These are phyloP conservation scores for Tholera decimalis DNA, from an alignment of 2,888 invertebrate species.

Conservation along the genomic window DNA sequence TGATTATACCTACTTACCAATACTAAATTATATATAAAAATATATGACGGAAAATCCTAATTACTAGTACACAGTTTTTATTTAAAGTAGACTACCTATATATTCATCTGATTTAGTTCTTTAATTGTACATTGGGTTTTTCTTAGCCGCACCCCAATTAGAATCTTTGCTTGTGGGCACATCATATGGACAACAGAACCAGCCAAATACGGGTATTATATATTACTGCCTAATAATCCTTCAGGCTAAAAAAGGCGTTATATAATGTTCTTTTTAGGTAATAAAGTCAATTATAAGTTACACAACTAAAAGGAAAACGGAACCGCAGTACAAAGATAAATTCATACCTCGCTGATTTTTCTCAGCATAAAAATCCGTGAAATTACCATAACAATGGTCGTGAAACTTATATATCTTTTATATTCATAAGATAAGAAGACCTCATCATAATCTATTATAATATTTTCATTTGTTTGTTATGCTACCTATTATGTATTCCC, in stretches of 20 bases:
- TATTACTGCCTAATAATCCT: background rate
- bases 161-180: no score
- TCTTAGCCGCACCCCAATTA: no score
- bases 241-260: no score
- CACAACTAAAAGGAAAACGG: conserved; percentile 20
- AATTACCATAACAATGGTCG: conserved; percentile 60
- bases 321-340: conserved; percentile 26
- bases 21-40: no score
- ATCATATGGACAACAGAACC: no score
- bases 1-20: no score
- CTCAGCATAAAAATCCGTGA: conserved; percentile 47
- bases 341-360: conserved; percentile 50
- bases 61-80: no score
- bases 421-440: conserved; percentile 41
- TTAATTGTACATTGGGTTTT: no score
- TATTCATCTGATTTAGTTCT: no score
- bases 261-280: background rate
- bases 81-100: no score
- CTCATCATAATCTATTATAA: conserved; percentile 42
- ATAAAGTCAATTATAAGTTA: conserved; percentile 14
- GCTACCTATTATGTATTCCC: conserved; percentile 51
- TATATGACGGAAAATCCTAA: no score
- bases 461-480: conserved; percentile 39
- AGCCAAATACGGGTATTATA: background rate
- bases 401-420: conserved; percentile 50